Conservation (phyloP, 2,888 invertebrate genomes). For the Tenthredo notha region DNA sequence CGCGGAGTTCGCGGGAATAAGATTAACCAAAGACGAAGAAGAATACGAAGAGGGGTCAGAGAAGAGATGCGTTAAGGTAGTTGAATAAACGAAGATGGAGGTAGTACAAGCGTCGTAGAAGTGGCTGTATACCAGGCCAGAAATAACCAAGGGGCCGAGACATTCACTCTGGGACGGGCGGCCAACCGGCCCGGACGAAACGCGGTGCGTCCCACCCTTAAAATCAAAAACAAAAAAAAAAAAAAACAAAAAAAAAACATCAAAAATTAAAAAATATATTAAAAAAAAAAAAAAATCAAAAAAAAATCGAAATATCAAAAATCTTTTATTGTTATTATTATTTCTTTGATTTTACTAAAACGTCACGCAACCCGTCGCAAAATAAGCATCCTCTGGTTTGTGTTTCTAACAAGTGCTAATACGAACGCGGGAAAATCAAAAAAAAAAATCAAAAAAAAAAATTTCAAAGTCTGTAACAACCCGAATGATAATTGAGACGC, state of each 20-base stretch:
- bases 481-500: background rate
- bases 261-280: background rate
- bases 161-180: conserved; percentile 78
- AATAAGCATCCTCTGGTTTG: conserved; percentile 58
- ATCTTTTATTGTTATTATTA: conserved; percentile 10
- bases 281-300: background rate
- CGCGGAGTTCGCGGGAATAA: background rate
- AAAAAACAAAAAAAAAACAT: background rate
- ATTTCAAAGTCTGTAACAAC: background rate
- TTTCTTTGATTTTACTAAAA: conserved; percentile 52
- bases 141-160: conserved; percentile 77
- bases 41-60: conserved; percentile 55
- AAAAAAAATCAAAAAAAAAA: background rate
- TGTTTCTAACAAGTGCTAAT: conserved; percentile 56
- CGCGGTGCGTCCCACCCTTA: conserved; percentile 74
- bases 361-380: conserved; percentile 46
- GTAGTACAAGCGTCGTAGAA: conserved; percentile 58
- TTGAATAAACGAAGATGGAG: conserved; percentile 60
- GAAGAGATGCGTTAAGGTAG: conserved; percentile 37
- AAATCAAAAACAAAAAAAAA: conserved; percentile 29
- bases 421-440: background rate
- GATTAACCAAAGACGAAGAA: background rate
- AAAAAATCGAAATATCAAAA: background rate
- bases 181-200: conserved; percentile 77
- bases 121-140: conserved; percentile 70